Conservation (phyloP, 1,140 invertebrate species). For the Ostrea edulis region DNA sequence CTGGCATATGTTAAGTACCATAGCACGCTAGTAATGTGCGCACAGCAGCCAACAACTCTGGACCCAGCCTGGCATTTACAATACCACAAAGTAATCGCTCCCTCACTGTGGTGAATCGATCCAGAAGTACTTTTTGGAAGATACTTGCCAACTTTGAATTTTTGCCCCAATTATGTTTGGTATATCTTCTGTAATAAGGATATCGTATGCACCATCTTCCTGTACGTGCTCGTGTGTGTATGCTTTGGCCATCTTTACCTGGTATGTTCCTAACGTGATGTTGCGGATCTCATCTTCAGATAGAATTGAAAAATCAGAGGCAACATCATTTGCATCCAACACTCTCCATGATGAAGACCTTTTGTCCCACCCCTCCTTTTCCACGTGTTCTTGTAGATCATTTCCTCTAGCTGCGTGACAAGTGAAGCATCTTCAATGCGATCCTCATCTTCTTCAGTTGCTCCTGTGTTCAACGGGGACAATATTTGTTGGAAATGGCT, state of each 20-base stretch:
- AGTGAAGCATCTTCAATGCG: conserved; percentile 3
- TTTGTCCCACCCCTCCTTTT: conserved; percentile 2
- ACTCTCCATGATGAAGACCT: not conserved
- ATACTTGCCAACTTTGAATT: conserved; percentile 25
- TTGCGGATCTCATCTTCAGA: conserved; percentile 30
- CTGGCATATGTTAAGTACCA: not conserved
- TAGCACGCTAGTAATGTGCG: conserved; percentile 29
- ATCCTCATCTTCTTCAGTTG: not conserved
- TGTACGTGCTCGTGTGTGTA: conserved; percentile 37
- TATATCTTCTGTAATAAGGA: not conserved
- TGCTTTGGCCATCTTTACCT: conserved; percentile 14
- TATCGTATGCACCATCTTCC: not conserved
- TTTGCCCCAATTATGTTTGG: not conserved
- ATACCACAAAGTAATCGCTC: not conserved
- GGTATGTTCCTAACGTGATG: conserved; percentile 21
- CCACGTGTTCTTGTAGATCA: not conserved
- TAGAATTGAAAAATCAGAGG: not conserved
- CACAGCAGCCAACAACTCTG: conserved; percentile 24
- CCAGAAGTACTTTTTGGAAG: not conserved
- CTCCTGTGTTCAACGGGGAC: not conserved
- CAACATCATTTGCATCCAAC: not conserved
- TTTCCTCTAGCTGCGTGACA: not conserved
- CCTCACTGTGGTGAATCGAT: conserved; percentile 10
- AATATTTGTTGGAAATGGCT: conserved; percentile 47
- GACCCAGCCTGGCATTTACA: conserved; percentile 29